A percentile compares a stretch with the other conserved stretches of the same genome.
phyloP scores from a whole-genome alignment of 2,797 vertebrate species.

The Neosilurus mollespiculum region DNA sequence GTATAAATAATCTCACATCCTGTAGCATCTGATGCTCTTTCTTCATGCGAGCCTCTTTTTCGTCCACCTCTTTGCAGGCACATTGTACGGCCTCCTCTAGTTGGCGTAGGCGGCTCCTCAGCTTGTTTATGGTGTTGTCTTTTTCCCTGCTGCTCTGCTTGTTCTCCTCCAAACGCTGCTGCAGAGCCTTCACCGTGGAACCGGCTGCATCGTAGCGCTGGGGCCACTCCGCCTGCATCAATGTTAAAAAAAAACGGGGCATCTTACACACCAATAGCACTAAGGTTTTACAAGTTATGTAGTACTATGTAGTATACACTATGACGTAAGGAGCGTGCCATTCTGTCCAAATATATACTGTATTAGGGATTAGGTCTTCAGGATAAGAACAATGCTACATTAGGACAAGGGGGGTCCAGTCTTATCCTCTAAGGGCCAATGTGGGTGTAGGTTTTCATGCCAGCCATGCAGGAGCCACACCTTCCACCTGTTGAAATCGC shows the following conservation, averaged over 20 bases:
- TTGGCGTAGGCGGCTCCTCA: slow-evolving; percentile 77
- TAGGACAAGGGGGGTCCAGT: too few relatives aligned
- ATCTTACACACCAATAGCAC: neutral
- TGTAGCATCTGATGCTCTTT: slow-evolving; percentile 93
- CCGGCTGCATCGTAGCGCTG: slow-evolving; percentile 78
- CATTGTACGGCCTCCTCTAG: slow-evolving; percentile 82
- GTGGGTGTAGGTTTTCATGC: too few relatives aligned
- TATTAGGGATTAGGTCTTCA: too few relatives aligned
- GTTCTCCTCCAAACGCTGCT: slow-evolving; percentile 84
- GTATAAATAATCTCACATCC: slow-evolving; percentile 77
- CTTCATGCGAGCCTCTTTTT: slow-evolving; percentile 80
- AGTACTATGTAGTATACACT: too few relatives aligned
- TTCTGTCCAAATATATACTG: neutral
- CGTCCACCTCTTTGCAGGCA: slow-evolving; percentile 79
- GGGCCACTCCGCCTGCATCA: slow-evolving; percentile 81
- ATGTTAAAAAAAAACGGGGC: neutral
- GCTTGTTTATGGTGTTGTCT: slow-evolving; percentile 71
- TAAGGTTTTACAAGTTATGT: neutral
- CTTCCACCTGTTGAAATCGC: too few relatives aligned
- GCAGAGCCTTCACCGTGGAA: slow-evolving; percentile 75
- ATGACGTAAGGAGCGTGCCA: neutral
- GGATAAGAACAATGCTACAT: too few relatives aligned
- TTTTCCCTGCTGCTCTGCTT: slow-evolving; percentile 81
- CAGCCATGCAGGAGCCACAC: too few relatives aligned
- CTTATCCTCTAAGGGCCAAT: too few relatives aligned